These are phyloP conservation scores for Pelvicachromis taeniatus DNA, from an alignment of 2,113 vertebrate species.

Conservation along the genomic window DNA sequence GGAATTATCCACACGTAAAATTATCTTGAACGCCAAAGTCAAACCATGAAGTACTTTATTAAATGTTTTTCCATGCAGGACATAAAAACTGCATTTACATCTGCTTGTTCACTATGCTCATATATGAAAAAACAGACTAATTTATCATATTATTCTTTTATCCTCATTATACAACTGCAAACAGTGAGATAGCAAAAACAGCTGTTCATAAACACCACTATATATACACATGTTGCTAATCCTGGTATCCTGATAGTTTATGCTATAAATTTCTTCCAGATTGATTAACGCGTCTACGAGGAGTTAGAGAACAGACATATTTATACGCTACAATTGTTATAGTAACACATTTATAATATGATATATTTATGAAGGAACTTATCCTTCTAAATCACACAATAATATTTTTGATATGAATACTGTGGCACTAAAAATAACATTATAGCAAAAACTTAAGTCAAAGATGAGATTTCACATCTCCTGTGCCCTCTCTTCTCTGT, in stretches of 20 bases:
- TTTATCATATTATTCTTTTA: background rate
- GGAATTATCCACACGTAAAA: background rate
- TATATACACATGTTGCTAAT: background rate
- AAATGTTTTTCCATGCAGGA: background rate
- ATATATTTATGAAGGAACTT: background rate
- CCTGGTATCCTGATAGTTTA: background rate
- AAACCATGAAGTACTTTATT: background rate
- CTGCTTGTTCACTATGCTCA: background rate
- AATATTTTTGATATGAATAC: background rate
- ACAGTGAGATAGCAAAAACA: background rate
- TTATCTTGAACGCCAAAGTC: background rate
- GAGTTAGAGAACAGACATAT: background rate
- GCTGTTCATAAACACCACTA: background rate
- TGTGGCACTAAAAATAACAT: background rate
- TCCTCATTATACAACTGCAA: background rate
- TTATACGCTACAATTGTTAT: background rate
- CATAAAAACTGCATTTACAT: background rate
- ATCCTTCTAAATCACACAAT: background rate
- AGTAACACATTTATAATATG: background rate
- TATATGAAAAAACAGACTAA: background rate
- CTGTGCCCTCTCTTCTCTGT: slow-evolving; percentile 16
- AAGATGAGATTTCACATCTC: slow-evolving; percentile 35
- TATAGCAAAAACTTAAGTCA: slow-evolving; percentile 7
- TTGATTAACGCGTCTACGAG: background rate
- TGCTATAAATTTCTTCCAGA: background rate